Percentiles rank a stretch among this genome's conserved stretches.
Evolutionary conservation across 2,888 invertebrate genomes (phyloP).

Genomic region (Drosophila anomalata): DNA sequence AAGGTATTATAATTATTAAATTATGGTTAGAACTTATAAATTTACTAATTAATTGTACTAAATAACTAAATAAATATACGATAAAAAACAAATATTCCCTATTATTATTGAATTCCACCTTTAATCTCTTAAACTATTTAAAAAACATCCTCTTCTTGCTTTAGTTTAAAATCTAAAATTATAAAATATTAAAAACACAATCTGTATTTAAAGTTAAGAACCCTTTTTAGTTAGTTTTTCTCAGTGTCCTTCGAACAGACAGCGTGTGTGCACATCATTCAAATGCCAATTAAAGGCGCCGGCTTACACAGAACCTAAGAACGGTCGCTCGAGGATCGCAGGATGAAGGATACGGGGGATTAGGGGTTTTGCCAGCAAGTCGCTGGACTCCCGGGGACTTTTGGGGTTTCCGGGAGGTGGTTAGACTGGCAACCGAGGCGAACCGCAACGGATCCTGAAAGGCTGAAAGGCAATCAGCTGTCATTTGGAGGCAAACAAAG

Average conservation of each 20-base stretch:
- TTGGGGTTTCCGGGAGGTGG: neutral
- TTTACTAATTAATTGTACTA: no score
- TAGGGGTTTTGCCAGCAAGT: neutral
- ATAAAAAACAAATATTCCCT: no score
- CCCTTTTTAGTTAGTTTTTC: neutral
- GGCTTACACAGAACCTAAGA: slow-evolving; percentile 74
- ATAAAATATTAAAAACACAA: no score
- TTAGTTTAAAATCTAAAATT: no score
- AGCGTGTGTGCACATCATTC: slow-evolving; percentile 78
- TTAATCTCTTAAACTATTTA: no score
- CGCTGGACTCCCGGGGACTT: neutral
- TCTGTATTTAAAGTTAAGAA: no score
- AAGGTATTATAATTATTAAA: no score
- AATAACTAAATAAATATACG: no score
- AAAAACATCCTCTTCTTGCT: no score
- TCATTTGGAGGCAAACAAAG: slow-evolving; percentile 79
- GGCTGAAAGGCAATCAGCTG: slow-evolving; percentile 72
- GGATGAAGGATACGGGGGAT: slow-evolving; percentile 2
- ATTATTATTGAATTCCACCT: no score
- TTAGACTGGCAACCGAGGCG: slow-evolving; percentile 27
- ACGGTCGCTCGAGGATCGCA: slow-evolving; percentile 28
- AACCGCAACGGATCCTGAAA: slow-evolving; percentile 31
- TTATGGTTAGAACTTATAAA: no score
- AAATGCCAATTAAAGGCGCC: slow-evolving; percentile 82
- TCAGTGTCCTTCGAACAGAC: slow-evolving; percentile 4